These are phyloP conservation scores for Anthonomus grandis DNA, from an alignment of 1,140 invertebrate genomes.

Conservation along the genomic window DNA sequence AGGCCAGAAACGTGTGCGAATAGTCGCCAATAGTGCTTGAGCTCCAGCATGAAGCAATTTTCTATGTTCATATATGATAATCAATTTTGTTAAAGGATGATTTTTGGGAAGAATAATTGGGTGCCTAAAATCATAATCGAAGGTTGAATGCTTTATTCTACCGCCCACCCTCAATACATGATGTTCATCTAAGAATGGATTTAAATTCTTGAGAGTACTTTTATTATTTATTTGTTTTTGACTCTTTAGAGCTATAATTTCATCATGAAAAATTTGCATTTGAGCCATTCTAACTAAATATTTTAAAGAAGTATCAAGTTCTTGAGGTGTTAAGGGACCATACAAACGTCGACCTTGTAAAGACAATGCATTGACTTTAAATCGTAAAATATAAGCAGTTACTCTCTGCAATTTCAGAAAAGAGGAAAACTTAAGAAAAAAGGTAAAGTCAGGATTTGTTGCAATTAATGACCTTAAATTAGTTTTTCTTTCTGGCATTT, in stretches of 20 bases:
- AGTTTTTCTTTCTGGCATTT: slow-evolving; percentile 13
- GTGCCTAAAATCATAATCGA: neutral
- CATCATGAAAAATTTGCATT: slow-evolving; percentile 1
- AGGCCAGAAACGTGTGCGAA: neutral
- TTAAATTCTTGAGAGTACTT: neutral
- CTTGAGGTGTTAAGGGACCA: slow-evolving; percentile 7
- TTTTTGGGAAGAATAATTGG: neutral
- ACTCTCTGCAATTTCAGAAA: too few species aligned
- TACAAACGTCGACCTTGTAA: neutral
- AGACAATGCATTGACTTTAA: slow-evolving; percentile 12
- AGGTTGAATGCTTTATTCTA: neutral
- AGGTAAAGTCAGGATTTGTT: slow-evolving; percentile 1
- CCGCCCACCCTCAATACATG: neutral
- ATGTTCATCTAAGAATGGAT: neutral
- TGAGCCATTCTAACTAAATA: neutral
- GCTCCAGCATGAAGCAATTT: neutral
- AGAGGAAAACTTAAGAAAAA: neutral
- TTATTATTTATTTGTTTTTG: neutral
- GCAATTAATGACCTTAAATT: slow-evolving; percentile 1
- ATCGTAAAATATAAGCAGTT: slow-evolving; percentile 16
- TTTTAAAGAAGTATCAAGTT: slow-evolving; percentile 3
- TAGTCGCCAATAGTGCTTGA: neutral
- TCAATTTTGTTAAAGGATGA: neutral
- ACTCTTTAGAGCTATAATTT: slow-evolving; percentile 12
- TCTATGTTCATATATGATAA: slow-evolving; percentile 1